A percentile compares a stretch with the other conserved stretches of the same genome.
These are phyloP conservation scores for Helarctos malayanus DNA, from an alignment of 2,797 vertebrate genomes.

Conservation along the genomic window DNA sequence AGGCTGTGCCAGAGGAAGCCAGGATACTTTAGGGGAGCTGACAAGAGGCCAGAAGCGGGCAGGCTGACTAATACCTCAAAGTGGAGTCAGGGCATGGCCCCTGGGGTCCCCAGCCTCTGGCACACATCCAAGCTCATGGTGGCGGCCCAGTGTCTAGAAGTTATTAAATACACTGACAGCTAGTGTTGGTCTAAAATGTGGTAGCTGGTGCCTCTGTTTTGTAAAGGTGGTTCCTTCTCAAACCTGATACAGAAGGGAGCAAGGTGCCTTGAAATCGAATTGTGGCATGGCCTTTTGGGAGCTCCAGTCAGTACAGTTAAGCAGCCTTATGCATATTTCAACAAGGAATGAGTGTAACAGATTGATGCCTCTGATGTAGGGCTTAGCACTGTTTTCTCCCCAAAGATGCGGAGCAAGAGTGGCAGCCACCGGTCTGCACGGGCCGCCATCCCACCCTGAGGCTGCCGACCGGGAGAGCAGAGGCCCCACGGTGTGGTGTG, in stretches of 20 bases:
- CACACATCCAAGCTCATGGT: neutral
- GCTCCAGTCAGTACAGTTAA: constrained; percentile 42
- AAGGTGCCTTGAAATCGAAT: constrained; percentile 42
- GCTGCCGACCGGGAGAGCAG: neutral
- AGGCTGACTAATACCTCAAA: neutral
- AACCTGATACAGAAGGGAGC: constrained; percentile 12
- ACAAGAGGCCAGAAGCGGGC: neutral
- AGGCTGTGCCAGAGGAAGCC: neutral
- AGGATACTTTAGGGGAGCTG: neutral
- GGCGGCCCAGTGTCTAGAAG: neutral
- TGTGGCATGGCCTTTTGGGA: constrained; percentile 37
- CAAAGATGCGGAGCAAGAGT: neutral
- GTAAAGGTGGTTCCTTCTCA: constrained; percentile 44
- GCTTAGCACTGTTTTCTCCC: neutral
- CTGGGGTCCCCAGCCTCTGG: neutral
- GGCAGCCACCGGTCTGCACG: neutral
- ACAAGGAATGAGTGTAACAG: constrained; percentile 61
- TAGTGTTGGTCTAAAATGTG: neutral
- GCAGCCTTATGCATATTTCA: constrained; percentile 68
- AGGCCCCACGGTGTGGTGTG: rapidly evolving
- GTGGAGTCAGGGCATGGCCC: neutral
- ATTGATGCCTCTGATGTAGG: constrained; percentile 48
- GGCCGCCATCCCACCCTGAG: neutral
- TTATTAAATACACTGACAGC: neutral
- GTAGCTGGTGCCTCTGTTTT: constrained; percentile 4